A percentile compares a stretch with the other conserved stretches of the same genome.
phyloP scores from a whole-genome alignment of 92 coral and sea anemone genomes.

The Zoanthus sansibaricus region DNA sequence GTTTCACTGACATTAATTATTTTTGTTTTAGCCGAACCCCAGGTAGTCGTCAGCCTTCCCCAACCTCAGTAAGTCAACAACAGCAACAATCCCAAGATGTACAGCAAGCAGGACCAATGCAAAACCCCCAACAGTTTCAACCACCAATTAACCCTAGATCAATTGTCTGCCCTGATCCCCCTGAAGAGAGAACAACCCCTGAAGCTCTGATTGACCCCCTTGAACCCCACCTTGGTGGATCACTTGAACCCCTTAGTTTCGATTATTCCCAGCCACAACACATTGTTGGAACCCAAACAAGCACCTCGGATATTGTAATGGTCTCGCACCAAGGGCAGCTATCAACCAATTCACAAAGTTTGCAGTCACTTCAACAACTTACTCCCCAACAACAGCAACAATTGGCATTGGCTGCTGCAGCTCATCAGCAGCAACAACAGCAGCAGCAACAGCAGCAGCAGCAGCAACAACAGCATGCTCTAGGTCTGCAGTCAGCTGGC shows the following conservation, averaged over 20 bases:
- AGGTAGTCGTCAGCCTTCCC: slow-evolving; percentile 97
- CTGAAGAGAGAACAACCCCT: slow-evolving; percentile 69
- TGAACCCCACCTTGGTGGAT: slow-evolving; percentile 64
- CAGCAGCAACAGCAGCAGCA: slow-evolving; percentile 76
- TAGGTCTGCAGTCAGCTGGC: slow-evolving; percentile 68
- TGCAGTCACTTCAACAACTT: slow-evolving; percentile 67
- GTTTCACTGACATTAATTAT: not conserved
- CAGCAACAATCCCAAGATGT: slow-evolving; percentile 77
- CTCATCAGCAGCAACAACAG: slow-evolving; percentile 64
- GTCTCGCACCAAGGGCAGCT: slow-evolving; percentile 74
- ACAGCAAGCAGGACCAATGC: slow-evolving; percentile 67
- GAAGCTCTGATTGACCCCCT: slow-evolving; percentile 83
- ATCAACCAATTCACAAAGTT: slow-evolving; percentile 60
- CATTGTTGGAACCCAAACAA: slow-evolving; percentile 81
- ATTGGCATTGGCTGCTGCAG: slow-evolving; percentile 82
- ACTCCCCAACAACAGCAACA: slow-evolving; percentile 87
- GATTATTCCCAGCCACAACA: slow-evolving; percentile 72
- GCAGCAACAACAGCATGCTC: slow-evolving; percentile 80
- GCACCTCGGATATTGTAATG: slow-evolving; percentile 93
- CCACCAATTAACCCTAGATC: slow-evolving; percentile 67
- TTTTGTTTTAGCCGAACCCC: slow-evolving; percentile 87
- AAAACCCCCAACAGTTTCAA: slow-evolving; percentile 61
- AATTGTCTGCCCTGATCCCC: slow-evolving; percentile 50
- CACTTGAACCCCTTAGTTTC: slow-evolving; percentile 79
- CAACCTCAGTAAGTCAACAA: slow-evolving; percentile 68